Percentiles rank a stretch among this genome's conserved stretches.
These are phyloP conservation scores for Sarcophaga caerulescens DNA, from an alignment of 2,888 invertebrate species.

Conservation along the genomic window DNA sequence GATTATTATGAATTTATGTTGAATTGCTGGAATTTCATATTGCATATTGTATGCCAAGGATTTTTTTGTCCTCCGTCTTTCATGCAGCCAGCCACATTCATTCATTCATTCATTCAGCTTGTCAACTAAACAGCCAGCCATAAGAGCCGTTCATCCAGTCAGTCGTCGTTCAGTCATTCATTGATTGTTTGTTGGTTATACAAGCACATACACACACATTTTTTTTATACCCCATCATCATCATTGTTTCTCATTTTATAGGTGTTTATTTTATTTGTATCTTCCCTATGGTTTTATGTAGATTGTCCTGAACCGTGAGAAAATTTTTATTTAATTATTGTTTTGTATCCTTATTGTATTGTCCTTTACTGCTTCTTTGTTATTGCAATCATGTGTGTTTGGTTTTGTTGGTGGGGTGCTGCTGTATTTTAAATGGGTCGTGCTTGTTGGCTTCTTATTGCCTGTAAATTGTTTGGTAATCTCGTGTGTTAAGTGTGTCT, in stretches of 20 bases:
- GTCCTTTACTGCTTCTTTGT: slow-evolving; percentile 31
- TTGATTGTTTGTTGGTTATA: slow-evolving; percentile 42
- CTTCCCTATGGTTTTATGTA: slow-evolving; percentile 24
- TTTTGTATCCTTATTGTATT: slow-evolving; percentile 50
- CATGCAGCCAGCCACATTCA: slow-evolving; percentile 13
- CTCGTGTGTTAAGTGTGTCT: slow-evolving; percentile 68
- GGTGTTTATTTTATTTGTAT: slow-evolving; percentile 10
- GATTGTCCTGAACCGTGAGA: slow-evolving; percentile 62
- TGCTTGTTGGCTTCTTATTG: slow-evolving; percentile 59
- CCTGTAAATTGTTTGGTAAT: slow-evolving; percentile 63
- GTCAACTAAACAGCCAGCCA: background rate
- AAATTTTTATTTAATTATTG: slow-evolving; percentile 64
- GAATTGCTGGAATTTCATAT: slow-evolving; percentile 29
- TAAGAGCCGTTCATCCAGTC: background rate
- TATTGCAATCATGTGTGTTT: slow-evolving; percentile 36
- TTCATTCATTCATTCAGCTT: slow-evolving; percentile 23
- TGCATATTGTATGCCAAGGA: slow-evolving; percentile 61
- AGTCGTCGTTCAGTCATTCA: slow-evolving; percentile 57
- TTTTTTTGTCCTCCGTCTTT: slow-evolving; percentile 18
- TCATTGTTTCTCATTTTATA: slow-evolving; percentile 28
- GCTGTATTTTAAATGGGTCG: slow-evolving; percentile 58
- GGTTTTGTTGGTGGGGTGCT: slow-evolving; percentile 15
- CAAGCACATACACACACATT: background rate
- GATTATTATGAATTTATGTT: slow-evolving; percentile 19
- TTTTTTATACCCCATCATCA: background rate